Conservation (phyloP, 2,113 vertebrate genomes). For the Muntiacus muntjak region DNA sequence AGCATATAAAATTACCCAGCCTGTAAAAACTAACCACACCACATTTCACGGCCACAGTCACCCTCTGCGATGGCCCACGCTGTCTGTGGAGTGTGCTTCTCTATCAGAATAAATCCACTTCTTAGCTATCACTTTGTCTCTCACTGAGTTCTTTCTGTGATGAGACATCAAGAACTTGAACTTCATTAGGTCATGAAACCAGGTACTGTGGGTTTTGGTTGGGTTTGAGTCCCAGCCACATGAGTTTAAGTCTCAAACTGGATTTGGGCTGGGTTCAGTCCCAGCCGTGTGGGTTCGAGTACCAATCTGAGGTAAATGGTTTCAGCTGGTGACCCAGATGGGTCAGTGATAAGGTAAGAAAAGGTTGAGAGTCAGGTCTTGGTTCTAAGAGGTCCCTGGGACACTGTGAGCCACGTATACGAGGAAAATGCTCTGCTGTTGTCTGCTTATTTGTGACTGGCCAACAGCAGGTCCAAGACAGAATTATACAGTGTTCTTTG, state of each 20-base stretch:
- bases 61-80: accelerated
- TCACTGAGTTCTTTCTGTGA: not conserved
- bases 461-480: not conserved
- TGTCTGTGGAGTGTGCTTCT: not conserved
- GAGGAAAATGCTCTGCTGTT: not conserved
- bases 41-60: not conserved
- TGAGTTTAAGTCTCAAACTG: not conserved
- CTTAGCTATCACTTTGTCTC: not conserved
- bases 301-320: not conserved
- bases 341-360: not conserved
- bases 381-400: not conserved
- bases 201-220: not conserved
- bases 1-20: not conserved
- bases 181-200: not conserved
- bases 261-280: not conserved
- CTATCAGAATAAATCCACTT: not conserved
- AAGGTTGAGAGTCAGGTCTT: not conserved
- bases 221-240: not conserved
- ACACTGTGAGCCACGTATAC: not conserved
- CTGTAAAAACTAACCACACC: not conserved
- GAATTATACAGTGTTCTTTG: not conserved
- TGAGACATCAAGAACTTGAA: not conserved
- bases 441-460: not conserved
- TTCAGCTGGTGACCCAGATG: not conserved
- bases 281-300: not conserved